phyloP scores from a whole-genome alignment of 2,797 vertebrate species.

The Malurus leucopterus region DNA sequence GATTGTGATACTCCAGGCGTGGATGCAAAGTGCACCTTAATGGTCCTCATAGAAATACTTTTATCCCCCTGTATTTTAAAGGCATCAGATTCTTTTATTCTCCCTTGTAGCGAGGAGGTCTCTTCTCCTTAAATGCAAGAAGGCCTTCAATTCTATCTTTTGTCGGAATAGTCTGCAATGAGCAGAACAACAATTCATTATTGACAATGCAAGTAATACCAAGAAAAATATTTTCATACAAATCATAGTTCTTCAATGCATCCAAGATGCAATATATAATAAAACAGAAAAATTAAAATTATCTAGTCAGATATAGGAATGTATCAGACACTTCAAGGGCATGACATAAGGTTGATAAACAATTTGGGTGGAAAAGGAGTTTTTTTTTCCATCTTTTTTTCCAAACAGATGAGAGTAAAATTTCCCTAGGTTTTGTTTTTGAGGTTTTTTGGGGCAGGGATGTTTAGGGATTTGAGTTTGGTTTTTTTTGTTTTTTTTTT shows the following conservation, averaged over 20 bases:
- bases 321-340: neutral
- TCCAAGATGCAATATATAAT: neutral
- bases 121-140: conserved; percentile 94
- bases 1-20: conserved; percentile 21
- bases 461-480: neutral
- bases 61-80: conserved; percentile 24
- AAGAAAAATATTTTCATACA: neutral
- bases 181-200: conserved; percentile 34
- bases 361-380: neutral
- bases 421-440: neutral
- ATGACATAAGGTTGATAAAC: neutral
- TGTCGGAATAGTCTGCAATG: conserved; percentile 89
- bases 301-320: neutral
- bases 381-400: neutral
- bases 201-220: neutral
- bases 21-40: conserved; percentile 33
- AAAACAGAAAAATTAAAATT: neutral
- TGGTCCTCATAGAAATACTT: conserved; percentile 41
- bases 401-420: neutral
- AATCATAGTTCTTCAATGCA: neutral
- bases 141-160: conserved; percentile 95
- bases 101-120: conserved; percentile 87
- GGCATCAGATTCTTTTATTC: conserved; percentile 75
- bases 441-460: neutral
- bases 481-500: neutral